These are phyloP conservation scores for Dicrurus megarhynchus DNA, from an alignment of 2,113 vertebrate genomes.

Conservation along the genomic window DNA sequence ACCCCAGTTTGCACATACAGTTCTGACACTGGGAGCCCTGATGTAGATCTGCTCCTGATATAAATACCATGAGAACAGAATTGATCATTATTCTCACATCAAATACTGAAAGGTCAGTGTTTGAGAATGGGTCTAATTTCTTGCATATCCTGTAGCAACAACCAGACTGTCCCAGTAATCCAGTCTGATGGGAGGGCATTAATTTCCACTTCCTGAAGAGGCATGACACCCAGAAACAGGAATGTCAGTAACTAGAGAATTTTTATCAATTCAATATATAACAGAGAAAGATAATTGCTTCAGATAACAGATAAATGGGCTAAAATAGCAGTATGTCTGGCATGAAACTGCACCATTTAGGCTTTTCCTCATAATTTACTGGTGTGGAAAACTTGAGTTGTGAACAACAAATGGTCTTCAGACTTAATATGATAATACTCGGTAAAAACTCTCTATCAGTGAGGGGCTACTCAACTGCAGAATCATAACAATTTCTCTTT, in stretches of 20 bases:
- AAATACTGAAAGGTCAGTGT: neutral
- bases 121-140: neutral
- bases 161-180: neutral
- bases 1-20: accelerated
- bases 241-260: neutral
- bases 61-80: neutral
- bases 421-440: neutral
- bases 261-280: neutral
- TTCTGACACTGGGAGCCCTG: neutral
- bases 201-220: neutral
- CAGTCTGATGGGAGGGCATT: neutral
- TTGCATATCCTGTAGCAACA: neutral
- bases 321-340: neutral
- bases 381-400: neutral
- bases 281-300: neutral
- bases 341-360: neutral
- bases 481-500: neutral
- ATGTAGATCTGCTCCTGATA: neutral
- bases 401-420: neutral
- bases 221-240: neutral
- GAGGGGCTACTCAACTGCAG: neutral
- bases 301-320: neutral
- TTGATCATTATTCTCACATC: neutral
- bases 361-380: neutral
- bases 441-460: neutral